Evolutionary conservation across 2,113 vertebrate genomes (phyloP).

Genomic region (Thalassoma bifasciatum): DNA sequence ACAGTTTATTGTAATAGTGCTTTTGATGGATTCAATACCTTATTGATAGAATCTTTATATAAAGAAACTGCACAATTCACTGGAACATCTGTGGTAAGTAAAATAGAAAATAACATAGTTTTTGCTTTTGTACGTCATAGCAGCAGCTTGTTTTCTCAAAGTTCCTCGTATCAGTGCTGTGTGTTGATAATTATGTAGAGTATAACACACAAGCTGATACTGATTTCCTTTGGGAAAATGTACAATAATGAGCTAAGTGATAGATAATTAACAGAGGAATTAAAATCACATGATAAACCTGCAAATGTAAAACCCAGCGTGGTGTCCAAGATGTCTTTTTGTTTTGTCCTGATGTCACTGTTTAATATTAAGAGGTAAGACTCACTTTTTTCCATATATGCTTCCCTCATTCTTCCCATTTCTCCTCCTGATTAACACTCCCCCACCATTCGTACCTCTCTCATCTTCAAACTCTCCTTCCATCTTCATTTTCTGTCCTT

Average conservation of each 20-base stretch:
- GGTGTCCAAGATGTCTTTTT: slow-evolving; percentile 51
- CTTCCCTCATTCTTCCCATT: slow-evolving; percentile 35
- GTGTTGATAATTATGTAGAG: slow-evolving; percentile 8
- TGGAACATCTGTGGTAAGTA: slow-evolving; percentile 72
- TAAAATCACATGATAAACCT: slow-evolving; percentile 11
- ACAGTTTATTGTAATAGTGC: neutral
- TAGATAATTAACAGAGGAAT: slow-evolving; percentile 31
- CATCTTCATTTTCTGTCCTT: slow-evolving; percentile 18
- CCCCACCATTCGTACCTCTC: slow-evolving; percentile 17
- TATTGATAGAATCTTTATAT: neutral
- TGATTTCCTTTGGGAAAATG: slow-evolving; percentile 60
- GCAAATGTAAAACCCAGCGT: slow-evolving; percentile 6
- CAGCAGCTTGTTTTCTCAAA: slow-evolving; percentile 56
- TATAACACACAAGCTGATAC: slow-evolving; percentile 40
- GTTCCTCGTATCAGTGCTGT: slow-evolving; percentile 51
- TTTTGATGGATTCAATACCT: neutral
- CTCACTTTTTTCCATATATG: slow-evolving; percentile 60
- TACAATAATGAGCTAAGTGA: neutral
- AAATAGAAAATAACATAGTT: slow-evolving; percentile 44
- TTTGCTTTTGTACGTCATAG: slow-evolving; percentile 51
- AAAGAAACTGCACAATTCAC: slow-evolving; percentile 7
- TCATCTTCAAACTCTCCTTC: slow-evolving; percentile 3
- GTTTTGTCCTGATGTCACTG: slow-evolving; percentile 59
- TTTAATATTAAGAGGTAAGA: slow-evolving; percentile 80
- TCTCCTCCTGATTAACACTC: slow-evolving; percentile 30